Base-by-base conservation (phyloP, 2,888 invertebrate species). In the Chloroclysta siterata region DNA sequence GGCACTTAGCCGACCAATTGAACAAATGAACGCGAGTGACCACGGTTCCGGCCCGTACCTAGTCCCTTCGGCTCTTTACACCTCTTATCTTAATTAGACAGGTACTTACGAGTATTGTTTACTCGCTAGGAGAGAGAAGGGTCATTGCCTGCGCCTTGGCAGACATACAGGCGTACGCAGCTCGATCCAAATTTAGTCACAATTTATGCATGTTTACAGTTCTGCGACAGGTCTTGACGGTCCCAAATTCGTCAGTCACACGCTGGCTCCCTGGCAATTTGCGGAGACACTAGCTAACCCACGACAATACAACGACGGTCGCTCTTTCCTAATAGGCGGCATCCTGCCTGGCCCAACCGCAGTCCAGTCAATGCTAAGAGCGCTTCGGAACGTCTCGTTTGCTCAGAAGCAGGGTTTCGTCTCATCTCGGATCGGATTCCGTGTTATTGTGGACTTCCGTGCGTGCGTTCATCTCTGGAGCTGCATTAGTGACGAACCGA, bases 281-380 rank as follows among this genome's bases (percentile, higher is more conserved):
- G 78, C 85, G 79, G 84, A 89, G 88, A 88, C 82, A 84, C 85
- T 80, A 82, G 84, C 83, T 86, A 88, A 83, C 89, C 88, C 88
- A 86, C 90, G 88, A 90, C 92, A 93, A 92, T 91, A 89, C 89
- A 88, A 89, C 91, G 90, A 92, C 90, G 89, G 88, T 75, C 86
- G 89, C 85, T 88, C 87, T 85, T 88, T 86, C 85, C 86, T 91
- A 92, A 93, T 91, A 86, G 90, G 72, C 69, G 79, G 81, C 89
- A 91, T 92, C 92, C 93, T 92, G 92, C 82, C 72, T 80, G 80
- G 72, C 72, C 79, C 82, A 83, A 81, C 84, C 88, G 87, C 88
- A 83, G 85, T 84, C 88, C 90, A 91, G 90, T 93, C 90, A 88
- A 85, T 85, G 88, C 83, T 85, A 84, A 85, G 86, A 86, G 85